These are phyloP conservation scores for Tridacna crocea DNA, from an alignment of 2,888 invertebrate species.

Conservation along the genomic window DNA sequence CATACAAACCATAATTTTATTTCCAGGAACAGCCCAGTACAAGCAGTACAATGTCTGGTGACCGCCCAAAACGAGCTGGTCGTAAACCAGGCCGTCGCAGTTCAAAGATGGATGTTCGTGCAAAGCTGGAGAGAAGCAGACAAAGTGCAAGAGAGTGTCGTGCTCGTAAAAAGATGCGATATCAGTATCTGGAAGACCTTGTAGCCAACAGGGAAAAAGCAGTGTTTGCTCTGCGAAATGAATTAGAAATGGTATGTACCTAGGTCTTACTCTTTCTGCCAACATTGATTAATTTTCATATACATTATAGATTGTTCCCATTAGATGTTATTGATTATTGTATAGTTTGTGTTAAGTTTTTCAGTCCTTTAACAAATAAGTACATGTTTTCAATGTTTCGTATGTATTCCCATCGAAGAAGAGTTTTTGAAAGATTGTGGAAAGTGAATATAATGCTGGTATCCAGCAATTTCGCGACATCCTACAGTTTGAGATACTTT, in stretches of 20 bases:
- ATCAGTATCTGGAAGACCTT: constrained; percentile 97
- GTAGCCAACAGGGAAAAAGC: constrained; percentile 97
- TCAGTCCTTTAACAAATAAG: not conserved
- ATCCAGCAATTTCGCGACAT: too few relatives aligned
- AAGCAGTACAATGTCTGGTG: constrained; percentile 66
- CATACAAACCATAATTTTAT: too few relatives aligned
- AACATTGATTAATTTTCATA: not conserved
- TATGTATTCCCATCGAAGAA: too few relatives aligned
- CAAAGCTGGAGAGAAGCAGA: constrained; percentile 96
- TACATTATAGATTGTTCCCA: not conserved
- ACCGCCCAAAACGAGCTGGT: constrained; percentile 66
- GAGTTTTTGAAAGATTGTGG: too few relatives aligned
- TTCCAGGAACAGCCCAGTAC: constrained; percentile 38
- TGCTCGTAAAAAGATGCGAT: constrained; percentile 97
- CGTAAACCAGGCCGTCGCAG: constrained; percentile 91
- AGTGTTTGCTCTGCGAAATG: constrained; percentile 93
- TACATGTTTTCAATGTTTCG: too few relatives aligned
- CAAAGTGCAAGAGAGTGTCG: constrained; percentile 99
- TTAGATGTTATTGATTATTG: not conserved
- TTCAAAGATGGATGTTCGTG: constrained; percentile 95
- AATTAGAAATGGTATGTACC: constrained; percentile 92
- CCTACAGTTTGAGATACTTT: too few relatives aligned
- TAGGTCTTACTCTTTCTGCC: not conserved
- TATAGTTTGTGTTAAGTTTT: not conserved
- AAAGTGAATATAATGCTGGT: too few relatives aligned